A percentile compares a stretch with the other conserved stretches of the same genome.
phyloP scores from a whole-genome alignment of 2,888 invertebrate genomes.

The Drosophila kokeensis region DNA sequence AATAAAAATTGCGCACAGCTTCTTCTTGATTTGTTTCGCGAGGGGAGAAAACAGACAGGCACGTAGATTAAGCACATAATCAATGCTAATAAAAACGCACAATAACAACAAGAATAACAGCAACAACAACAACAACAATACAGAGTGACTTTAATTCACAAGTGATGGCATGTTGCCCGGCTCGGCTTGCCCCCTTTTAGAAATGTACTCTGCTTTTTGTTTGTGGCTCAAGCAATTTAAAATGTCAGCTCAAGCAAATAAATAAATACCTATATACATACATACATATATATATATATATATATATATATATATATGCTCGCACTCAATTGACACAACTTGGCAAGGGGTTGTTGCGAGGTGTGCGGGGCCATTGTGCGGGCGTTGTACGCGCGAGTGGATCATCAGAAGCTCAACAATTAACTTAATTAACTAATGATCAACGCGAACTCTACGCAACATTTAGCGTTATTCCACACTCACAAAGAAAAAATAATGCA shows the following conservation, averaged over 20 bases:
- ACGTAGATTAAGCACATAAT: slow-evolving; percentile 63
- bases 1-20: neutral
- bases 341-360: slow-evolving; percentile 3
- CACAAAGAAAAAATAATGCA: slow-evolving; percentile 30
- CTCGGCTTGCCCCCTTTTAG: neutral
- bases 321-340: slow-evolving; percentile 60
- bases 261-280: slow-evolving; percentile 6
- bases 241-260: slow-evolving; percentile 21
- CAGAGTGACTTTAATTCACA: slow-evolving; percentile 69
- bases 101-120: slow-evolving; percentile 14
- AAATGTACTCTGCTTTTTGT: slow-evolving; percentile 25
- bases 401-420: slow-evolving; percentile 67
- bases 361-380: slow-evolving; percentile 57
- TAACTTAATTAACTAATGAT: slow-evolving; percentile 74
- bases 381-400: slow-evolving; percentile 67
- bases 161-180: slow-evolving; percentile 36
- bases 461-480: neutral
- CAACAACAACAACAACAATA: slow-evolving; percentile 34
- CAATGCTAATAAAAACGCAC: slow-evolving; percentile 75
- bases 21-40: neutral
- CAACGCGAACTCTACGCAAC: slow-evolving; percentile 33
- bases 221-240: slow-evolving; percentile 52
- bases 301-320: neutral
- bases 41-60: neutral
- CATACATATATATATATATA: neutral